Evolutionary conservation across 2,888 invertebrate species (phyloP), one percentile per base, ranked within the genome.

Genomic region (Sericinus montela): DNA sequence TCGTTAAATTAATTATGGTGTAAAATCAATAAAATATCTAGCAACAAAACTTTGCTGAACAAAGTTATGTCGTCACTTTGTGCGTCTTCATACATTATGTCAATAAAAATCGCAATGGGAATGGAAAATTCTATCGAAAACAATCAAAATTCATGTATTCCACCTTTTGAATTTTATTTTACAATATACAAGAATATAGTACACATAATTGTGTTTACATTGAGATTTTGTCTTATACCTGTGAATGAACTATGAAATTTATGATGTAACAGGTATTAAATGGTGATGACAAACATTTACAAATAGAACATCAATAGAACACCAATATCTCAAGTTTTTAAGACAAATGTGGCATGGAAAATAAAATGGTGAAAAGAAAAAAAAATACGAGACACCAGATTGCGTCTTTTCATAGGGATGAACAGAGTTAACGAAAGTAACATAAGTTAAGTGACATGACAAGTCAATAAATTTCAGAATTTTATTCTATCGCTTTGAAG

Each of bases 111-210:
- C 38, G 38, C 16, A 34, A 69, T 62, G 56, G 56, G 49, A 60
- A 57, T 48, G 41, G 48, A 57, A 61, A 56, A 57, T 62, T 59
- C 55, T 54, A 56, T 16, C 15, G 28, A 23, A 3, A 32, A 32
- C 11, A 32, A 23, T 60, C 57, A 62, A 67, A 69, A 69, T 65
- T 65, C 51, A 46, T 36, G 15, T 53, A 45, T 39, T 14, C 13
- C 11, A 39, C 8, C 23, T 39, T 45, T 36, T 42, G 5, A 29
- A 69, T 64, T 75, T 73, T 69, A 71, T 67, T 80, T 81, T 80
- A 80, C 77, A 83, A 77, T 80, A 80, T 83, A 83, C 81, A 83
- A 83, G 82, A 81, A 82, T 83, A 82, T 77, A 77, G 68, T 73
- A 75, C 72, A 67, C 72, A 74, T 64, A 71, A 61, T 65, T 65